Evolutionary conservation across 2,888 invertebrate species (phyloP), one percentile per base, ranked within the genome.

Genomic region (Lepidocyrtoides sp.): DNA sequence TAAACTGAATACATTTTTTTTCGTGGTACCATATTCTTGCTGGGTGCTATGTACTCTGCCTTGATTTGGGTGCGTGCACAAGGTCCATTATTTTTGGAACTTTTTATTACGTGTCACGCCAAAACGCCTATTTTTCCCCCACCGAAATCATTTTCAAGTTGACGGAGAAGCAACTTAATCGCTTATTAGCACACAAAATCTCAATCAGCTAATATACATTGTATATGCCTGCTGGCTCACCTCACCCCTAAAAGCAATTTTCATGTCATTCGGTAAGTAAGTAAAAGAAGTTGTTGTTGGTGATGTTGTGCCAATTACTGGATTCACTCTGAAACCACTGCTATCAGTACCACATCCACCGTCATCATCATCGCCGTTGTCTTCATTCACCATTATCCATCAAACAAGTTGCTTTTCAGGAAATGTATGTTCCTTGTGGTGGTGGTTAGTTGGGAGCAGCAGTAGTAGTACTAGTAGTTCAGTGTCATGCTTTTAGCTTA

Each of bases 131-230:
- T 29, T 85, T 54, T 48, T 20, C 29, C 32, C 4, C 29, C 63
- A 29, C 14, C 14, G 17, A 82, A 48, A 36, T 44, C 48, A 82
- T 41, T 81, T 81, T 51, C 44, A 60, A 12, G n/a, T 36, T 36
- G 36, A 36, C 36, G 17, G 14, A 20, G 26, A 81, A 72, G 66
- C 20, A 54, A 69, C 82, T 60, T 89, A 89, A 89, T 89, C 75
- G 60, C 57, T 82, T 82, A 83, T 89, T 75, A 89, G 83, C 82
- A 89, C 57, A 83, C 83, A 72, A 89, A 89, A 72, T 75, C 89
- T 60, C 75, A 60, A 83, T 82, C 83, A 89, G 57, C 72, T 75
- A n/a, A 89, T 32, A 36, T 44, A 41, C 51, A 66, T n/a, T 41
- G 32, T 23, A 54, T 17, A 54, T 77, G 26, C 48, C 36, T 32